These are phyloP conservation scores for Ceratina japonica DNA, from an alignment of 1,140 invertebrate species.

Conservation along the genomic window DNA sequence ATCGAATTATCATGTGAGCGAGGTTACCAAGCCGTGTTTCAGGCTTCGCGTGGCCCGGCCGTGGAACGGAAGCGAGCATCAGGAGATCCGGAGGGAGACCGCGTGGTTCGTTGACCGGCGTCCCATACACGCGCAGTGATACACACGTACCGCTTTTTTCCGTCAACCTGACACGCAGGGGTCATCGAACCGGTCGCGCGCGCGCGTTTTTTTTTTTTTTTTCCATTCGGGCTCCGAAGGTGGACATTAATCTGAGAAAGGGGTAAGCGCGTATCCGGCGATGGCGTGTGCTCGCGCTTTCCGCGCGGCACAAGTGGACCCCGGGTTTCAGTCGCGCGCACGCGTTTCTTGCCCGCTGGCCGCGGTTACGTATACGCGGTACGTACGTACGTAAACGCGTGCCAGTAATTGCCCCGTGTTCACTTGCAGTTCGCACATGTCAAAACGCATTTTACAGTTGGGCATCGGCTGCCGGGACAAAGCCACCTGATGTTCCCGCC, in stretches of 20 bases:
- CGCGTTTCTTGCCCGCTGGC: conserved; percentile 13
- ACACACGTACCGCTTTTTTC: conserved; percentile 1
- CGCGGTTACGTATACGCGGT: conserved; percentile 13
- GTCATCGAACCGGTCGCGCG: conserved; percentile 54
- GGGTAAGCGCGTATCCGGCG: conserved; percentile 57
- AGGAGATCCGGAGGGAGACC: conserved; percentile 22
- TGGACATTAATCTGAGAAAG: conserved; percentile 60
- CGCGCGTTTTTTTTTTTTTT: conserved; percentile 43
- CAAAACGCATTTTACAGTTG: conserved; percentile 31
- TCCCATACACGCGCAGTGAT: too few relatives aligned
- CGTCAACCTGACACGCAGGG: conserved; percentile 40
- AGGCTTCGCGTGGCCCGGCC: conserved; percentile 12
- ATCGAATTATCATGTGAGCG: conserved; percentile 17
- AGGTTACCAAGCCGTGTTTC: not conserved
- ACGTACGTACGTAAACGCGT: conserved; percentile 1
- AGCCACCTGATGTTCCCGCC: conserved; percentile 27
- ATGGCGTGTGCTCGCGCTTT: conserved; percentile 58
- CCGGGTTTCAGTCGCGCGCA: conserved; percentile 13
- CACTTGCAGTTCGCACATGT: conserved; percentile 51
- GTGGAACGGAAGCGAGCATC: conserved; percentile 15
- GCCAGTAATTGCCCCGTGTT: conserved; percentile 47
- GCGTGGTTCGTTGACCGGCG: conserved; percentile 31
- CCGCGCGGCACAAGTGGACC: conserved; percentile 26
- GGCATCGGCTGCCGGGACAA: conserved; percentile 2
- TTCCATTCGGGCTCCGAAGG: conserved; percentile 47